Conservation (phyloP, 2,797 vertebrate species). For the Notamacropus eugenii region DNA sequence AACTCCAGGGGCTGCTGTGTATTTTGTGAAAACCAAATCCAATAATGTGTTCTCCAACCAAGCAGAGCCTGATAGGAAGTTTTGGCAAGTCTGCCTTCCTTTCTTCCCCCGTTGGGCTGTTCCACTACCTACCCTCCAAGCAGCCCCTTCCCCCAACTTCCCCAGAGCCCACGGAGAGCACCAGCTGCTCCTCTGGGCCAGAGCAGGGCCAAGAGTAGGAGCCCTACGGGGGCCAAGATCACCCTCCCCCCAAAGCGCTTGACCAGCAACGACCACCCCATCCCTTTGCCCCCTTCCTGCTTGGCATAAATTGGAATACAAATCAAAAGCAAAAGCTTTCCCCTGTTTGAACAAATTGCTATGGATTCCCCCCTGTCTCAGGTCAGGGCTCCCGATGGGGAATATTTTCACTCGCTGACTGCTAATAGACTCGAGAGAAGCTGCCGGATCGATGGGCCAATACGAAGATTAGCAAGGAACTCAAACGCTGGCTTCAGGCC, state of each 20-base stretch:
- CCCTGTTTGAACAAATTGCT: conserved; percentile 90
- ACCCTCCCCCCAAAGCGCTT: conserved; percentile 31
- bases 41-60: conserved; percentile 69
- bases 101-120: conserved; percentile 12
- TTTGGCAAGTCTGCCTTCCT: conserved; percentile 47
- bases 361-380: conserved; percentile 87
- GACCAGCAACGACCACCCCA: conserved; percentile 60
- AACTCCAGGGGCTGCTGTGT: conserved; percentile 70
- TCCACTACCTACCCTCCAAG: not conserved
- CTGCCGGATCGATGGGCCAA: conserved; percentile 84
- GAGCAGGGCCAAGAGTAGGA: not conserved
- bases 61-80: conserved; percentile 71
- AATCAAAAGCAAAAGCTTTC: conserved; percentile 86
- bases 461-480: conserved; percentile 88
- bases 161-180: conserved; percentile 27
- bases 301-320: conserved; percentile 87
- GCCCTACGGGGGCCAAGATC: not conserved
- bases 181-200: conserved; percentile 57
- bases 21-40: conserved; percentile 75
- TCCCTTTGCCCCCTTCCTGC: conserved; percentile 64
- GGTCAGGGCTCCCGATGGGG: conserved; percentile 87
- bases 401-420: conserved; percentile 89
- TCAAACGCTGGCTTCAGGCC: conserved; percentile 83
- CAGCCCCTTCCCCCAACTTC: not conserved
- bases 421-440: conserved; percentile 89